A percentile compares a stretch with the other conserved stretches of the same genome.
Conservation (phyloP, 2,113 vertebrate species). For the Phrynosoma blainvillii region DNA sequence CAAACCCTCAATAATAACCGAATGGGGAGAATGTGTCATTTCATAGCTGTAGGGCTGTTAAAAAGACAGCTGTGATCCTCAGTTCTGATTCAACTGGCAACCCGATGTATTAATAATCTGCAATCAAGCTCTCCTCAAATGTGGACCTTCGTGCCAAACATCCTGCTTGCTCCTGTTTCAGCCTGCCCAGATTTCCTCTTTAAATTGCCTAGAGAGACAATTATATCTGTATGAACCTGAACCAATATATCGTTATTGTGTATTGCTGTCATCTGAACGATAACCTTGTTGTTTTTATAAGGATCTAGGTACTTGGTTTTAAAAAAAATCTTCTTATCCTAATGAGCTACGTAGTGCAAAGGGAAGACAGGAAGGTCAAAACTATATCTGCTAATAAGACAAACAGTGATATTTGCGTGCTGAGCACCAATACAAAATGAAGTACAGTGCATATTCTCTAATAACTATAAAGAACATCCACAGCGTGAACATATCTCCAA, state of each 20-base stretch:
- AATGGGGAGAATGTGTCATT: background rate
- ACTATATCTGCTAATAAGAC: background rate
- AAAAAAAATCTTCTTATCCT: slow-evolving; percentile 9
- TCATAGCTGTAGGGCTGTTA: background rate
- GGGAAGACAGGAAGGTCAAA: background rate
- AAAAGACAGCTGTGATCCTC: background rate
- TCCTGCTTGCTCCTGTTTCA: background rate
- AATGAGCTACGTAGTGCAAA: background rate
- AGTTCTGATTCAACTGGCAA: background rate
- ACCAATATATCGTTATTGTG: background rate
- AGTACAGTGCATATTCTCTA: background rate
- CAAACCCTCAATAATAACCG: background rate
- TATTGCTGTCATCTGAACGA: background rate
- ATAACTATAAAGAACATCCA: background rate
- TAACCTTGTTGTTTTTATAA: background rate
- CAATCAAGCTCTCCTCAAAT: background rate
- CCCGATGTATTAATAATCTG: background rate
- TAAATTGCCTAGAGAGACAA: background rate
- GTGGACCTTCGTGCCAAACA: background rate
- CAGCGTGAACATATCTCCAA: background rate
- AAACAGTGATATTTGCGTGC: background rate
- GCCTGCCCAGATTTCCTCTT: background rate
- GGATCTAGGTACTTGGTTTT: background rate
- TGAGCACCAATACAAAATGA: background rate
- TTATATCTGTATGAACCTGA: background rate